phyloP scores from a whole-genome alignment of 2,113 vertebrate genomes.

The Reinhardtius hippoglossoides region DNA sequence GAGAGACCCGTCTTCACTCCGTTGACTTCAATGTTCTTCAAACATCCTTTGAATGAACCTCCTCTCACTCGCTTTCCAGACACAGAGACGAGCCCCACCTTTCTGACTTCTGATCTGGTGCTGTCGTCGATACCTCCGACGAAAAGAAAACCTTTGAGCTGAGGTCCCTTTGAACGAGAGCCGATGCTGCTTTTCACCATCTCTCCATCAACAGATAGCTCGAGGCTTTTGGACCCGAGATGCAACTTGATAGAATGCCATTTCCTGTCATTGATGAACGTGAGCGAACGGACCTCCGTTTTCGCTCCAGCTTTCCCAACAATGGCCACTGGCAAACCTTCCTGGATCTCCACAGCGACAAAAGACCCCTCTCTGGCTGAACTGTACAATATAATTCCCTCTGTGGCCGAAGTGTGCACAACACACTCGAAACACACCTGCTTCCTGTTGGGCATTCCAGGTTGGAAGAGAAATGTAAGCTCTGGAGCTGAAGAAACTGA shows the following conservation, averaged over 20 bases:
- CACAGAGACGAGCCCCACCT: constrained; percentile 82
- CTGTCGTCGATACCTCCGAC: constrained; percentile 87
- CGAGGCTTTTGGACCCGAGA: constrained; percentile 82
- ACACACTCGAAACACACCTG: constrained; percentile 82
- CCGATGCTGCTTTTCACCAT: constrained; percentile 79
- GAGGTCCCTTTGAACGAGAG: constrained; percentile 71
- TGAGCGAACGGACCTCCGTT: constrained; percentile 82
- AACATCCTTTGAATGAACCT: constrained; percentile 92
- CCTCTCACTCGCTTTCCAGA: constrained; percentile 85
- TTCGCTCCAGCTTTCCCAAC: constrained; percentile 79
- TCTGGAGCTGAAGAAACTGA: constrained; percentile 93
- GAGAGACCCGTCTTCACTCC: constrained; percentile 83
- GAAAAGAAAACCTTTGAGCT: constrained; percentile 85
- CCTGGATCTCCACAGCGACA: constrained; percentile 88
- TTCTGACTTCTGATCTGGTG: constrained; percentile 80
- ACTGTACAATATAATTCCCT: constrained; percentile 88
- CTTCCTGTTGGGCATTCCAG: constrained; percentile 78
- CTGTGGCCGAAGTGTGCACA: constrained; percentile 83
- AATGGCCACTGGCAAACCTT: constrained; percentile 83
- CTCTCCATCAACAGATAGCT: constrained; percentile 86
- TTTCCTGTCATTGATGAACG: constrained; percentile 83
- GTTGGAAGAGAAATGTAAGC: constrained; percentile 87
- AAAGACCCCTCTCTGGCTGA: constrained; percentile 86
- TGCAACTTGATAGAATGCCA: constrained; percentile 87
- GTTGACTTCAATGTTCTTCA: constrained; percentile 85